These are phyloP conservation scores for Protomyctophum bolini DNA, from an alignment of 2,113 vertebrate species.

Conservation along the genomic window DNA sequence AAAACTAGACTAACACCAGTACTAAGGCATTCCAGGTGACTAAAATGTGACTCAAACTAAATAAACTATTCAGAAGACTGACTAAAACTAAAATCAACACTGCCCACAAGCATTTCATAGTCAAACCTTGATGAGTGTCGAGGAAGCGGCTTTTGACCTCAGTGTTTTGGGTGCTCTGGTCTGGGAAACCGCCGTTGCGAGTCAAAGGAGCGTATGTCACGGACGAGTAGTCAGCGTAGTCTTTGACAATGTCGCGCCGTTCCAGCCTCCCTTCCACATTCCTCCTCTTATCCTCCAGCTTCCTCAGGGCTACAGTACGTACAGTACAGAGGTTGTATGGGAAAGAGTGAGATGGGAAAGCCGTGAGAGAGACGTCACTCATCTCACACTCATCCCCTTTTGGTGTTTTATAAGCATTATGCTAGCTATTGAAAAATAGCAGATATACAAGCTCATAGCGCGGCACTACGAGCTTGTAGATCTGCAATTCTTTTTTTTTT, in stretches of 20 bases:
- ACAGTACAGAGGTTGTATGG: constrained; percentile 21
- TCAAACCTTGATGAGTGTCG: constrained; percentile 85
- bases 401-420: no score
- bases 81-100: no score
- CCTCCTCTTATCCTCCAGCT: constrained; percentile 78
- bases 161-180: constrained; percentile 65
- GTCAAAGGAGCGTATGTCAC: constrained; percentile 75
- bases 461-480: no score
- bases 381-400: neutral
- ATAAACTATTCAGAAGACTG: no score
- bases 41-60: no score
- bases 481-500: no score
- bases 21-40: no score
- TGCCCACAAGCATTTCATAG: neutral
- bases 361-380: neutral
- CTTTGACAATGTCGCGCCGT: constrained; percentile 75
- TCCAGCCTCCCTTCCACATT: constrained; percentile 80
- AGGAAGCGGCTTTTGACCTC: constrained; percentile 81
- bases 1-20: no score
- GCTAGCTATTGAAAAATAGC: no score
- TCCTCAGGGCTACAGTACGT: constrained; percentile 82
- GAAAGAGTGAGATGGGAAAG: neutral
- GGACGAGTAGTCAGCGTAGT: constrained; percentile 78
- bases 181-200: constrained; percentile 72
- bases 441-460: no score